Base-by-base conservation (phyloP, 2,113 vertebrate genomes). In the Epinephelus moara region DNA sequence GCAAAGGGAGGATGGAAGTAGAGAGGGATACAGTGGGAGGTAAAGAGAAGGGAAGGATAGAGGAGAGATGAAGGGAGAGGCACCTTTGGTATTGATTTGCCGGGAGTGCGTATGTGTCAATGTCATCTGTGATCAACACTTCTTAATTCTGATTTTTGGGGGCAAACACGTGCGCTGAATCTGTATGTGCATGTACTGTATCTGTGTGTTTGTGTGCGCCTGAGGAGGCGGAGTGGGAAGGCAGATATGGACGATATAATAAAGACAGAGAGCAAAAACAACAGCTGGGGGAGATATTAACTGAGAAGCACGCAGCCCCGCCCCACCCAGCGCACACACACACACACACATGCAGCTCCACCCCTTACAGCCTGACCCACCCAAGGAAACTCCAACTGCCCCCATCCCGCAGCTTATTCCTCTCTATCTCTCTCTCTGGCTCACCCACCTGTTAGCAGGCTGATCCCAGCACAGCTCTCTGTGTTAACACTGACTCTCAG, bases 281-380 rank as follows among this genome's bases (percentile, higher is more conserved):
- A 89, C 90, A 93, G 89, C 89, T 90, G 90, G 76, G 63, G 60
- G 79, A 76, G 85, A 88, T 83, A 85, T 88, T 78, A 86, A 75
- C 87, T 56, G 82, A 37, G 50, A 80, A 79, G 70, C 81, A 84
- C 4, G 27, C 61, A 2, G 69, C 79, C 72, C 62, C 59, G n/a
- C 88, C 73, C 49, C 72, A 61, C 60, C 69, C 77, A 53, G 33
- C 57, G 67, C 81, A 71, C 59, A 62, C 55, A 69, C 53, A 81
- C 42, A 77, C 64, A 67, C 40, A 57, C 70, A 69, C 15, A 23
- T 5, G 17, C 63, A 80, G 79, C 73, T 84, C 82, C 82, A 64
- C 77, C 77, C 67, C 70, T 77, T 2, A 9, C n/a, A 61, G 63
- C 75, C 57, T 60, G 75, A 79, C 81, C 75, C 84, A 61, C 78